These are phyloP conservation scores for Podarcis raffonei DNA, from an alignment of 2,113 vertebrate genomes.

Conservation along the genomic window DNA sequence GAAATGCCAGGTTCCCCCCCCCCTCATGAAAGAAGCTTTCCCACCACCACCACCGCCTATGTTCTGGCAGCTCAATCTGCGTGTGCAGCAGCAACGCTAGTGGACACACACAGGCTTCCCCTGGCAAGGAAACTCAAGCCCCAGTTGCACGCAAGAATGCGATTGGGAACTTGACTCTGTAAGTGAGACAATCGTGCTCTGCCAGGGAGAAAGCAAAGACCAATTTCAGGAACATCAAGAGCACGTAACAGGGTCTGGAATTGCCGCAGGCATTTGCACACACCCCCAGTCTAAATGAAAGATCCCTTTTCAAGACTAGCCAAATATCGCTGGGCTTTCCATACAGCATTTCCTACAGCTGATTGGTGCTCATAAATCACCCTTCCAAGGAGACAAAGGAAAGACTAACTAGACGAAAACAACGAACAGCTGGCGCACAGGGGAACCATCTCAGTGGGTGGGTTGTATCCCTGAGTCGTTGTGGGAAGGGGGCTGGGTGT, in stretches of 20 bases:
- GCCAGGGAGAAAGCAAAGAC: background rate
- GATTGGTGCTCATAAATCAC: slow-evolving; percentile 24
- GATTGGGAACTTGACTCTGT: background rate
- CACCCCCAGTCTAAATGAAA: background rate
- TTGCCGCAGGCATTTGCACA: background rate
- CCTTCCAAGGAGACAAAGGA: slow-evolving; percentile 7
- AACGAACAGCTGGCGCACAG: background rate
- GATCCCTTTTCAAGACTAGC: background rate
- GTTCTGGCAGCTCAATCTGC: background rate
- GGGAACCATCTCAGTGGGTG: background rate
- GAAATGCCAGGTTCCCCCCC: slow-evolving; percentile 34
- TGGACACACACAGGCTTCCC: background rate
- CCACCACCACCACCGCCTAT: background rate
- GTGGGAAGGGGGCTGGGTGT: background rate
- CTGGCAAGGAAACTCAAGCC: rapidly evolving
- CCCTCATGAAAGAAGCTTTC: background rate
- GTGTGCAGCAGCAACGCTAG: rapidly evolving
- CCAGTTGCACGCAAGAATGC: rapidly evolving
- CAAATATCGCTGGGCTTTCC: slow-evolving; percentile 40
- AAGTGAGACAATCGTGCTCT: background rate
- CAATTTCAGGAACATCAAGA: background rate
- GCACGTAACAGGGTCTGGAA: rapidly evolving
- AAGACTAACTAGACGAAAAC: background rate
- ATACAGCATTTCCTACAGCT: background rate
- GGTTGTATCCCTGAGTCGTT: background rate